Evolutionary conservation across 2,888 invertebrate species (phyloP), one percentile per base, ranked within the genome.

Genomic region (Myopa tessellatipennis): DNA sequence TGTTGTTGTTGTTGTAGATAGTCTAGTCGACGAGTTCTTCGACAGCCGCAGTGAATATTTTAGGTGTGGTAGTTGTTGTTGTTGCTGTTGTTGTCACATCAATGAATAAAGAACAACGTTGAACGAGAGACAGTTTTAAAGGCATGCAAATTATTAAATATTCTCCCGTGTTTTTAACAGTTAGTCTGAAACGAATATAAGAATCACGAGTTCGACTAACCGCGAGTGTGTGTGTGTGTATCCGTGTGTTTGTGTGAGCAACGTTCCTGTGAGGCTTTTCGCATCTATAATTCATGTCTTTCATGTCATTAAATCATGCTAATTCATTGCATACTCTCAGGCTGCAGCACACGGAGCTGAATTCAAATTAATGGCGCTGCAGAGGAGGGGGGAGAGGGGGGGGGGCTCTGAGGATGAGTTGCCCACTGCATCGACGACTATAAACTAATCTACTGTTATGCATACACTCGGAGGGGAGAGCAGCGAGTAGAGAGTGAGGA

Each of bases 221-320:
- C 50, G 50, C 14, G 52, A 78, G 55, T 63, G 12, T 36, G 36
- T 58, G 36, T 68, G 60, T 60, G 69, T 52, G 40, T 16, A 6
- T 10, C 3, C 16, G 55, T 58, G 40, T 38, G n/a, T 58, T 18
- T 38, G n/a, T 61, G 34, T 18, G 55, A 18, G 55, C 65, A 70
- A 18, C 38, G 26, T 52, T 38, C 38, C 61, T 71, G 40, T 63
- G 18, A 45, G 55, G 38, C 58, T 16, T 45, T 16, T 52, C 61
- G 65, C 45, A 79, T 75, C 77, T 68, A 77, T 77, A 79, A 79
- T 75, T 79, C 72, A 79, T 72, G 4, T 40, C 50, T 74, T 79
- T 60, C 74, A 79, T 74, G 79, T 77, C 79, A 79, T 75, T 79
- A 79, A 79, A 79, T 79, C 79, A 79, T 72, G 34, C 40, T 72